phyloP scores from a whole-genome alignment of 2,113 vertebrate species.

The Hemichromis elongatus region DNA sequence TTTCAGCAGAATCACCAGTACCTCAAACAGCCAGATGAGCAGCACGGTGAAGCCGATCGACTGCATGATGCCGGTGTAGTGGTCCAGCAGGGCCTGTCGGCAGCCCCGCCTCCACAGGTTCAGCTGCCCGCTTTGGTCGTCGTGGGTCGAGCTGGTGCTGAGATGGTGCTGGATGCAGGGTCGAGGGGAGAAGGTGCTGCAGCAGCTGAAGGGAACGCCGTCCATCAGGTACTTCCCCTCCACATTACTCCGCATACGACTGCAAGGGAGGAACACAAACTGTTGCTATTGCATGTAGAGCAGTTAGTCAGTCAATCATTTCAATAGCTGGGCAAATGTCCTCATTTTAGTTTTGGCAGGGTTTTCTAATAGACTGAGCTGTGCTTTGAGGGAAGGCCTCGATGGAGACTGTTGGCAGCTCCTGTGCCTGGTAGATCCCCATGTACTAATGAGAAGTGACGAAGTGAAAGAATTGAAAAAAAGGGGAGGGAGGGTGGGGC shows the following conservation, averaged over 20 bases:
- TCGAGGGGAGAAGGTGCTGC: conserved; percentile 79
- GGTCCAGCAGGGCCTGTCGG: conserved; percentile 77
- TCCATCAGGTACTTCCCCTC: conserved; percentile 81
- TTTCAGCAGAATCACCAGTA: conserved; percentile 30
- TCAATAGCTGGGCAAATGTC: neutral
- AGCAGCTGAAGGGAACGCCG: conserved; percentile 87
- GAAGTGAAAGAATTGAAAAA: neutral
- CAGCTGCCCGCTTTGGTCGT: conserved; percentile 74
- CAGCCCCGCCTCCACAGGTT: conserved; percentile 84
- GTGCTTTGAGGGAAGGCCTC: neutral
- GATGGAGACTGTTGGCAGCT: neutral
- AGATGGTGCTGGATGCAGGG: conserved; percentile 86
- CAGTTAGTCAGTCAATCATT: neutral
- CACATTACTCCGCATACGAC: conserved; percentile 80
- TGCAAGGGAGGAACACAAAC: conserved; percentile 34
- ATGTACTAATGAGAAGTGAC: neutral
- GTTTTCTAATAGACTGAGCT: neutral
- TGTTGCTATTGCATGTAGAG: neutral
- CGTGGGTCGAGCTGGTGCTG: conserved; percentile 77
- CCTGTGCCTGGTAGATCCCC: neutral
- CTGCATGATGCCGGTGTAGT: conserved; percentile 80
- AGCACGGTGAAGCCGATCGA: conserved; percentile 77
- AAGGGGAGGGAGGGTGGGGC: neutral
- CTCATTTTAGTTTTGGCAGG: neutral
- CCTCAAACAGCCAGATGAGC: conserved; percentile 88